Conservation (phyloP, 2,888 invertebrate species). For the Augochlorella aurata region DNA sequence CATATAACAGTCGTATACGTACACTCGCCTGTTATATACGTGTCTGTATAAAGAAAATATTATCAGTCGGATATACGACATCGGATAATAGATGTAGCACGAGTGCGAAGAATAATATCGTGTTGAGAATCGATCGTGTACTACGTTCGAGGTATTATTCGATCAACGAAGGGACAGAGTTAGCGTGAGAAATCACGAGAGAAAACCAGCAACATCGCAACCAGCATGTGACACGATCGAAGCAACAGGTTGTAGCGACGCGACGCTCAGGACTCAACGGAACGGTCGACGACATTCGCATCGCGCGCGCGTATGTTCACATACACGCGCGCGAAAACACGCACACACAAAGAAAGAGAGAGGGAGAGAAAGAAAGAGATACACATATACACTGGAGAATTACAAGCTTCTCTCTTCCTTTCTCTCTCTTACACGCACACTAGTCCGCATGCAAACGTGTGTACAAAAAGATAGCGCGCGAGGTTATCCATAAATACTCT, state of each 20-base stretch:
- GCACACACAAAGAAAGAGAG: neutral
- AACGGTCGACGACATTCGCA: conserved; percentile 66
- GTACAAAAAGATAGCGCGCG: conserved; percentile 17
- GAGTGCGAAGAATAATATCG: neutral
- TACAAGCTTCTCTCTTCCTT: neutral
- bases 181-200: conserved; percentile 1
- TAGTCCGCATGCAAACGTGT: conserved; percentile 17
- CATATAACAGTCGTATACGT: neutral
- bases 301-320: conserved; percentile 41
- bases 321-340: neutral
- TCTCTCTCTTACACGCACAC: neutral
- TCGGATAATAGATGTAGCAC: neutral
- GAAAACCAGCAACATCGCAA: conserved; percentile 19
- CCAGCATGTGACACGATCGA: conserved; percentile 39
- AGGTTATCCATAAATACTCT: conserved; percentile 43
- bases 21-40: neutral
- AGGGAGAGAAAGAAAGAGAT: neutral
- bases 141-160: conserved; percentile 20
- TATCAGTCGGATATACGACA: neutral
- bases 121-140: neutral
- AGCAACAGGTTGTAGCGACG: conserved; percentile 68
- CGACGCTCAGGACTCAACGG: conserved; percentile 57
- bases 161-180: neutral
- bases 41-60: neutral
- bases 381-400: neutral